Evolutionary conservation across 2,113 vertebrate species (phyloP).

Genomic region (Cynoglossus semilaevis): DNA sequence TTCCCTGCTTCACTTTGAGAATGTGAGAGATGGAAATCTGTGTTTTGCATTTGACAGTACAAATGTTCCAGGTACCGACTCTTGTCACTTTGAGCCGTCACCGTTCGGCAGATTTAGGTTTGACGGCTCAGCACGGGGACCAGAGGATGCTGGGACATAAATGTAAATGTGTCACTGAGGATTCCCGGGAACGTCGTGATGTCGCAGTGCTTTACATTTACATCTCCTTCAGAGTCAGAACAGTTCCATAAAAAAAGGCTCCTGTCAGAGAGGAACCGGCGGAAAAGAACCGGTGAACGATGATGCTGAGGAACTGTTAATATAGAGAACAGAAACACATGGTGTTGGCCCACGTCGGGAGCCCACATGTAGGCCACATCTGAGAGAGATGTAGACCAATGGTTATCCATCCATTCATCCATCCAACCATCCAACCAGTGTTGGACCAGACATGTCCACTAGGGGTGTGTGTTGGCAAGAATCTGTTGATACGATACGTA

Average conservation of each 20-base stretch:
- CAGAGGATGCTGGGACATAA: constrained; percentile 14
- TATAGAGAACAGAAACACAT: no score
- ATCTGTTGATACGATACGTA: no score
- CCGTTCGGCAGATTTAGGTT: not conserved
- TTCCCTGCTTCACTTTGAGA: constrained; percentile 11
- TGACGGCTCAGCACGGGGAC: constrained; percentile 20
- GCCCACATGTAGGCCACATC: no score
- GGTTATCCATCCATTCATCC: no score
- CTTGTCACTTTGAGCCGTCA: constrained; percentile 20
- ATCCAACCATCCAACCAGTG: no score
- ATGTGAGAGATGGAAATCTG: constrained; percentile 4
- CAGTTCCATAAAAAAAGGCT: constrained; percentile 30
- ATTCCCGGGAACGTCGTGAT: constrained; percentile 32
- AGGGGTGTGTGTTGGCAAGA: no score
- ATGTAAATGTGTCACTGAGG: constrained; percentile 39
- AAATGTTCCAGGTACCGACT: not conserved
- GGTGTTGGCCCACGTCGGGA: no score
- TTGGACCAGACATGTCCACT: no score
- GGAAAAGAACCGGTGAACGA: constrained; percentile 36
- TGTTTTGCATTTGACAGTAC: constrained; percentile 20
- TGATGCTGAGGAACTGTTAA: no score
- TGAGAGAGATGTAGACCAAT: no score
- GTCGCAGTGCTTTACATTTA: constrained; percentile 49
- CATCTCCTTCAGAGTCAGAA: constrained; percentile 34
- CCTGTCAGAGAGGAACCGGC: constrained; percentile 40